These are phyloP conservation scores for Solen grandis DNA, from an alignment of 1,140 invertebrate genomes.

Conservation along the genomic window DNA sequence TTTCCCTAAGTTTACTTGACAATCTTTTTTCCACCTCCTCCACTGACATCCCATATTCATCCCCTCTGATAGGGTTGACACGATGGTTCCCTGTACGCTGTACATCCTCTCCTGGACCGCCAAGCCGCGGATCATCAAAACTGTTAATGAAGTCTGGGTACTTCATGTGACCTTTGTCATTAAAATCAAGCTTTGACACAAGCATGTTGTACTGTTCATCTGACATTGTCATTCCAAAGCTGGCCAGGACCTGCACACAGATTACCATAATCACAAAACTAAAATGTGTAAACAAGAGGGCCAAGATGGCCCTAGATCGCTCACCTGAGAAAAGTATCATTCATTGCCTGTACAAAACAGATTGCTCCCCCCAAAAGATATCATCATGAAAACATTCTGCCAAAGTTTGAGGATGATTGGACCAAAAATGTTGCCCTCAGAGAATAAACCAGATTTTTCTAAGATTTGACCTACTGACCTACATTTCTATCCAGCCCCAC, in stretches of 20 bases:
- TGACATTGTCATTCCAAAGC: constrained; percentile 71
- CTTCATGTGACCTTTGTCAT: constrained; percentile 69
- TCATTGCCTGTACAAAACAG: no score
- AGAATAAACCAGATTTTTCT: no score
- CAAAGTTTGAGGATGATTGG: no score
- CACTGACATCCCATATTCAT: constrained; percentile 76
- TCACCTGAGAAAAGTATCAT: no score
- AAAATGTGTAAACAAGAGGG: no score
- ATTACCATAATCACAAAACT: no score
- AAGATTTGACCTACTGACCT: no score
- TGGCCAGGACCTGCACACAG: constrained; percentile 67
- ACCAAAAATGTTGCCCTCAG: no score
- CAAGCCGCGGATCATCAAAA: constrained; percentile 72
- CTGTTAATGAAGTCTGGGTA: constrained; percentile 75
- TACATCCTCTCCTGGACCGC: constrained; percentile 61
- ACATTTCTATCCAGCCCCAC: no score
- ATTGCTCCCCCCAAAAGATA: no score
- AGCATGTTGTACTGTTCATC: constrained; percentile 76
- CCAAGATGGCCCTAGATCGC: no score
- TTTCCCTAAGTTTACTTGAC: constrained; percentile 75
- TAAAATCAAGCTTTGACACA: constrained; percentile 70
- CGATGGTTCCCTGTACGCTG: constrained; percentile 70
- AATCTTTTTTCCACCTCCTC: constrained; percentile 73
- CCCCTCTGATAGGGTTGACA: constrained; percentile 76
- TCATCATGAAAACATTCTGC: no score